Evolutionary conservation across 1,140 invertebrate species (phyloP), one percentile per base, ranked within the genome.

Genomic region (Planococcus citri): DNA sequence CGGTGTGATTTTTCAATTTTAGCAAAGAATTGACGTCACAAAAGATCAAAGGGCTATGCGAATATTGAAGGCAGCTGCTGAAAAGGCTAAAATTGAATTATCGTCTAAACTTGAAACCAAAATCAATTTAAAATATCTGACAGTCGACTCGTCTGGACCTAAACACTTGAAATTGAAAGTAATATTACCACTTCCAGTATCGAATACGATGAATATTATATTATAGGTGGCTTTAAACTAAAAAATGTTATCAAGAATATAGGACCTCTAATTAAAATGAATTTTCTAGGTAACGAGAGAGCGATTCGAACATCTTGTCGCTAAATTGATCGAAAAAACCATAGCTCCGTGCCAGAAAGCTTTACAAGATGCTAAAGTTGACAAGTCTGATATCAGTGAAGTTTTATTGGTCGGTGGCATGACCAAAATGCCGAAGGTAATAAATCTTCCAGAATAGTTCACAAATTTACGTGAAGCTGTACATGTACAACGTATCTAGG

Each of bases 21-120:
- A n/a, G n/a, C 29, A 58, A 24, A 33, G 71, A 57, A 80, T 98
- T 71, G 95, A 99, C 79, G 85, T 99, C 4, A 87, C 87, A 6
- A 99, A 98, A 77, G 97, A 99, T 78, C 85, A 87, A 27, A 98
- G 98, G 95, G 97, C 97, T 0, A 95, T 99, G 92, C 97, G 99
- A 78, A 85, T 97, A 73, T 80, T 99, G 33, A 96, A 97, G 78
- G 97, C 99, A 82, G 97, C 97, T 0, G 90, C 97, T 0, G 97
- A 99, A 80, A 99, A 99, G 77, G 97, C 97, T 0, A 99, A 99
- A 80, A 95, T 95, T 76, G 97, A 99, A 79, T 80, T 99, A 1
- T 98, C 95, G 0, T 95, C 94, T n/a, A 90, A 95, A 0, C 78
- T 89, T n/a, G 90, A 98, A 82, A 99, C 97, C 0, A 97, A 99